Base-by-base conservation (phyloP, 2,888 invertebrate genomes). In the Andricus quercusramuli region DNA sequence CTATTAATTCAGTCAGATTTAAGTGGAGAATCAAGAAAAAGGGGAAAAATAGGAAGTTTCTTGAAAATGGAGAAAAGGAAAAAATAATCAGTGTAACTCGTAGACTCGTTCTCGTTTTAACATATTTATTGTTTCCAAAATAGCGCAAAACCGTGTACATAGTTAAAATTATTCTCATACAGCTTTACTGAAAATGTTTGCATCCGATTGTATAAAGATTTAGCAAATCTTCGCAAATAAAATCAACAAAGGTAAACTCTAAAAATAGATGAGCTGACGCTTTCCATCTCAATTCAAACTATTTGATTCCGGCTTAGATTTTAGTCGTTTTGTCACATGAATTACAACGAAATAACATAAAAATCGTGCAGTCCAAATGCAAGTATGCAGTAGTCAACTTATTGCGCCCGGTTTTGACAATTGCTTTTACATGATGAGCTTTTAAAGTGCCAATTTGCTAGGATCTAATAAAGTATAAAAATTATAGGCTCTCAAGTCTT, bases 131-230 rank as follows among this genome's bases (percentile, higher is more conserved):
- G 64, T 64, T 64, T 64, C 17, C 29, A 29, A 64, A 64, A 64
- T 64, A 64, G 64, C 64, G 64, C 64, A 64, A 64, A 64, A 64
- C 29, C 64, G 64, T 64, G 64, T 64, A 64, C 64, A 64, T 64
- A 64, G 15, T 64, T 64, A 25, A 64, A 29, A 64, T 29, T 64
- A 64, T 64, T 64, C 29, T 64, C 29, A 64, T 64, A 64, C 17
- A 64, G 8, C 15, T 17, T 64, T 64, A 29, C 29, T 29, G 25
- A 64, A 64, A 64, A 29, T 22, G 15, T 64, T 25, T 29, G 17
- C 64, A 25, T 64, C 64, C 17, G 2, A 64, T 64, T 29, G 17
- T 64, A 64, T 64, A 64, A 64, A 64, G 64, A 25, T 29, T 64
- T 64, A 64, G 4, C 17, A 64, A 64, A 17, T 25, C 29, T 17